Conservation (phyloP, 53 echinoderm and acorn worm species). For the Paracentrotus lividus region DNA sequence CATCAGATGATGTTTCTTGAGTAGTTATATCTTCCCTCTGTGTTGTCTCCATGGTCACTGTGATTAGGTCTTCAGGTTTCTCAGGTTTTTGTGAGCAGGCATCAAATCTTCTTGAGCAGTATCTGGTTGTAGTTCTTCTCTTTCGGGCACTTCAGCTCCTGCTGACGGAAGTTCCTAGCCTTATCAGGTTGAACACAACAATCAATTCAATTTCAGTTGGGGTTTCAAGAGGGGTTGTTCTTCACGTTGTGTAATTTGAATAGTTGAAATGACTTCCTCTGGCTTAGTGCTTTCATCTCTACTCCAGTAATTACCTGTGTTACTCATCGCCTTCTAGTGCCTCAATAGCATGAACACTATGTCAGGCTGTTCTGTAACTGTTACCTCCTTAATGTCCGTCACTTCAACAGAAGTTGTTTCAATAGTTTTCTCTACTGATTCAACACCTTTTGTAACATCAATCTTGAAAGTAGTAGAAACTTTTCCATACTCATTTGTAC, state of each 20-base stretch:
- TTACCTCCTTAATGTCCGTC: neutral
- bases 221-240: neutral
- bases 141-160: conserved; percentile 58
- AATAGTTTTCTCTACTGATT: conserved; percentile 64
- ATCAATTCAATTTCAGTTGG: neutral
- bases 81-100: conserved; percentile 44
- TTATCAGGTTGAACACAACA: conserved; percentile 1
- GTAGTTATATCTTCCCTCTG: conserved; percentile 16
- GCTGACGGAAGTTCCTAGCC: conserved; percentile 72
- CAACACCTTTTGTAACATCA: conserved; percentile 72
- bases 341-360: neutral
- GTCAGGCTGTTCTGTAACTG: conserved; percentile 1
- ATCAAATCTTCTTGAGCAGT: conserved; percentile 68
- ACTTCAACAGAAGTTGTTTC: conserved; percentile 50
- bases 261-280: conserved; percentile 3
- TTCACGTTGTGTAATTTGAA: conserved; percentile 36
- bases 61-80: conserved; percentile 68
- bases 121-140: conserved; percentile 58
- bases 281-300: neutral
- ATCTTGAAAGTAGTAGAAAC: conserved; percentile 84
- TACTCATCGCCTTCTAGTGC: conserved; percentile 7
- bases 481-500: conserved; percentile 84
- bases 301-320: neutral
- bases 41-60: conserved; percentile 36
- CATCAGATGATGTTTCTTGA: conserved; percentile 26